phyloP scores from a whole-genome alignment of 2,888 invertebrate species.

The Dynastes maya region DNA sequence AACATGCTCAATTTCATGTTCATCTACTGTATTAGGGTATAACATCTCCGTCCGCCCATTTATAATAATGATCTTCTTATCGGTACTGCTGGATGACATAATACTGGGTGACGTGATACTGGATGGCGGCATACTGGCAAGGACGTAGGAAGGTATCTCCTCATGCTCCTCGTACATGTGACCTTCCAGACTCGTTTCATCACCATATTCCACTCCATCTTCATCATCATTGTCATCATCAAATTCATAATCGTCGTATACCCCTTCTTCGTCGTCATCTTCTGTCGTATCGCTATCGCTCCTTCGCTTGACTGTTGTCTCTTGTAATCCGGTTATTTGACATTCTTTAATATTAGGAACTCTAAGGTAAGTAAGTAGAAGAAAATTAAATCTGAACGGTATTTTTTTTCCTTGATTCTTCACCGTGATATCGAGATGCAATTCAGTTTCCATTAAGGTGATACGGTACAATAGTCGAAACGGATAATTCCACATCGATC shows the following conservation, averaged over 20 bases:
- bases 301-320: not conserved
- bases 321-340: constrained; percentile 46
- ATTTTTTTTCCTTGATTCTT: constrained; percentile 30
- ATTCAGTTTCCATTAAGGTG: constrained; percentile 50
- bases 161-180: too few species aligned
- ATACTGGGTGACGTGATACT: too few species aligned
- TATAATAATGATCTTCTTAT: not conserved
- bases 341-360: constrained; percentile 45
- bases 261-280: not conserved
- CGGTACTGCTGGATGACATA: too few species aligned
- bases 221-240: too few species aligned
- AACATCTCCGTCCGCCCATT: constrained; percentile 21
- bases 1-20: constrained; percentile 43
- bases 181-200: too few species aligned
- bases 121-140: too few species aligned
- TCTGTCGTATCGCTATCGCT: constrained; percentile 11
- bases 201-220: too few species aligned
- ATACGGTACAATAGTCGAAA: constrained; percentile 54
- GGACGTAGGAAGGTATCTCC: too few species aligned
- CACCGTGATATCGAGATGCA: constrained; percentile 47
- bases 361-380: constrained; percentile 44
- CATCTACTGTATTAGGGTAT: constrained; percentile 33
- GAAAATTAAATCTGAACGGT: constrained; percentile 35
- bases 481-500: constrained; percentile 55
- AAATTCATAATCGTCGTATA: not conserved